Percentiles rank a stretch among this genome's conserved stretches.
Conservation (phyloP, 2,888 invertebrate genomes). For the Pandemis heparana region DNA sequence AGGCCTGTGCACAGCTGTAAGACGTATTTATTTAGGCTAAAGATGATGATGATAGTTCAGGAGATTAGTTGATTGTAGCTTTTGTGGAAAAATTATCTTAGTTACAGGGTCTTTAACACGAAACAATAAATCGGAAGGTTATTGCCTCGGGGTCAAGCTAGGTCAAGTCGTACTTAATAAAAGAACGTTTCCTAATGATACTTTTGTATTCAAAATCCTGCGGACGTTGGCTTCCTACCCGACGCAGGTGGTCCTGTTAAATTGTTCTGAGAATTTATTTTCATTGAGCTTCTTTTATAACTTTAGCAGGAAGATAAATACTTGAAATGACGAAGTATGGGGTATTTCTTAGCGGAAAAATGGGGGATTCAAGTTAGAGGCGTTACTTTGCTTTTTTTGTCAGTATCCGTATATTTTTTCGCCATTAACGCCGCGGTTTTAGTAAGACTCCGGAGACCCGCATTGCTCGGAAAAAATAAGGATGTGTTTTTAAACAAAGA, state of each 20-base stretch:
- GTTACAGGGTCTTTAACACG: neutral
- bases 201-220: neutral
- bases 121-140: neutral
- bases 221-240: constrained; percentile 3
- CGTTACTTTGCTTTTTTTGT: constrained; percentile 9
- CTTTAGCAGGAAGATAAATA: constrained; percentile 17
- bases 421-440: constrained; percentile 1
- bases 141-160: neutral
- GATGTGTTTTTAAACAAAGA: neutral
- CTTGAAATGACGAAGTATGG: constrained; percentile 18
- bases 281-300: constrained; percentile 21
- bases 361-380: constrained; percentile 8
- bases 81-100: neutral
- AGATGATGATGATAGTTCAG: too few relatives aligned
- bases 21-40: too few relatives aligned
- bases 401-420: constrained; percentile 4
- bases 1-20: too few relatives aligned
- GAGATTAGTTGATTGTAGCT: too few relatives aligned
- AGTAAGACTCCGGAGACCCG: neutral
- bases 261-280: constrained; percentile 18
- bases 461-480: neutral
- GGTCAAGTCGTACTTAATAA: neutral
- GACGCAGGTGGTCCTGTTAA: constrained; percentile 22
- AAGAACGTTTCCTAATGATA: neutral
- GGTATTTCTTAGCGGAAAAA: neutral